Base-by-base conservation (phyloP, 1,140 invertebrate species). In the Ostrea edulis region DNA sequence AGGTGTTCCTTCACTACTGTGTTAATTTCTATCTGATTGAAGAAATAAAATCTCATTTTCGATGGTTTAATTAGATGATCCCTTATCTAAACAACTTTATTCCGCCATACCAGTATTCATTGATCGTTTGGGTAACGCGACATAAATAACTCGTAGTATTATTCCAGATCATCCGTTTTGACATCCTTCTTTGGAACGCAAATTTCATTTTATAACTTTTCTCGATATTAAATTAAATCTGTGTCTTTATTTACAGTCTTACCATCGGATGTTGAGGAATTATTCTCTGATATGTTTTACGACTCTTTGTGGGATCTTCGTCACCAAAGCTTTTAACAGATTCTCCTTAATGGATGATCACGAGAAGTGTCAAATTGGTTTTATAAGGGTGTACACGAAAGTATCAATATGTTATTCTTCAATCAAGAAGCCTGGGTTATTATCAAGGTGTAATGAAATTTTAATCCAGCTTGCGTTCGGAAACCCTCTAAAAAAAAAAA, bases 201-300 rank as follows among this genome's bases (percentile, higher is more conserved):
- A 71, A 71, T 71, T 22, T 71, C n/a, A 22, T 71, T 71, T 71
- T 71, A 71, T 71, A 71, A 71, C 65, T 71, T 71, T 71, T 25
- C 65, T 71, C 65, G 65, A 29, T 25, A 71, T 71, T 29, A 12
- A 71, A 29, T 71, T 71, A 71, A 25, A 71, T 71, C 65, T 71
- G 22, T 71, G 65, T 71, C 65, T 71, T 71, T 71, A 25, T 71
- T 29, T 29, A 25, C 22, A 71, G 11, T 22, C 25, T 71, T 71
- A 71, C n/a, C 25, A 25, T 71, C 65, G 65, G 65, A 71, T 71
- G 65, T 71, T 22, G 25, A 22, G 65, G 65, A 71, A 71, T 71
- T 71, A 20, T 71, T 29, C 25, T 29, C 65, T 29, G 65, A 71
- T 22, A 71, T 71, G 25, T 71, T 71, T 71, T 71, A 71, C 25